Percentiles rank a stretch among this genome's conserved stretches.
phyloP scores from a whole-genome alignment of 2,888 invertebrate genomes.

The Adelphocoris suturalis region DNA sequence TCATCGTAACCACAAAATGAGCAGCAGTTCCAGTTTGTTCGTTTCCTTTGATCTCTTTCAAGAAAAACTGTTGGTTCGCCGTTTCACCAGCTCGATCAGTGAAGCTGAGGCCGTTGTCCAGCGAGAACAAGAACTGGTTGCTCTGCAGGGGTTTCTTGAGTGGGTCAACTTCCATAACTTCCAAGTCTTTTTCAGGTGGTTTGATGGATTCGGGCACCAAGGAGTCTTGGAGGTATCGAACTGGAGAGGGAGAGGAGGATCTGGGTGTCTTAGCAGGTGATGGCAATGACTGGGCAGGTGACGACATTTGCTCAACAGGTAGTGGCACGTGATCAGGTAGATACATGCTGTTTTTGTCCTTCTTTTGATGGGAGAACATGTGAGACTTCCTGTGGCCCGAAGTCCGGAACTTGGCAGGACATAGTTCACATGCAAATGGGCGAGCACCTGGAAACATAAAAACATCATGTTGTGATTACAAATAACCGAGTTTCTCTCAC shows the following conservation, averaged over 20 bases:
- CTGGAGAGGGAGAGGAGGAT: neutral
- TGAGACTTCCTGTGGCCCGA: constrained; percentile 85
- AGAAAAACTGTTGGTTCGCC: constrained; percentile 54
- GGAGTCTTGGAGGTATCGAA: neutral
- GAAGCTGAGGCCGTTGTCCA: constrained; percentile 45
- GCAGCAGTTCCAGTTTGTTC: constrained; percentile 48
- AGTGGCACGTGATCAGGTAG: neutral
- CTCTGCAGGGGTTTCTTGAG: neutral
- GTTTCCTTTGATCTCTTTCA: constrained; percentile 63
- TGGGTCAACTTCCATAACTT: neutral
- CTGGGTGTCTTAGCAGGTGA: neutral
- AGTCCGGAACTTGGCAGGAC: constrained; percentile 83
- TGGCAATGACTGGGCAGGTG: neutral
- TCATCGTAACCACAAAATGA: constrained; percentile 64
- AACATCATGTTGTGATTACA: neutral
- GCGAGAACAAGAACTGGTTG: constrained; percentile 55
- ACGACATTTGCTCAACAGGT: constrained; percentile 18
- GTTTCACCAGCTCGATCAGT: constrained; percentile 29
- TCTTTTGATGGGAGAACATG: constrained; percentile 79
- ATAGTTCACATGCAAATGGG: constrained; percentile 83
- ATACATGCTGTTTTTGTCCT: constrained; percentile 35
- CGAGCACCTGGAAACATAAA: constrained; percentile 79
- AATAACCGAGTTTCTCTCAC: too few species aligned
- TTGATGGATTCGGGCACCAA: neutral
- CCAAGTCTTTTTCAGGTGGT: neutral